Conservation (phyloP, 2,113 vertebrate genomes). For the Corythornis vintsioides region DNA sequence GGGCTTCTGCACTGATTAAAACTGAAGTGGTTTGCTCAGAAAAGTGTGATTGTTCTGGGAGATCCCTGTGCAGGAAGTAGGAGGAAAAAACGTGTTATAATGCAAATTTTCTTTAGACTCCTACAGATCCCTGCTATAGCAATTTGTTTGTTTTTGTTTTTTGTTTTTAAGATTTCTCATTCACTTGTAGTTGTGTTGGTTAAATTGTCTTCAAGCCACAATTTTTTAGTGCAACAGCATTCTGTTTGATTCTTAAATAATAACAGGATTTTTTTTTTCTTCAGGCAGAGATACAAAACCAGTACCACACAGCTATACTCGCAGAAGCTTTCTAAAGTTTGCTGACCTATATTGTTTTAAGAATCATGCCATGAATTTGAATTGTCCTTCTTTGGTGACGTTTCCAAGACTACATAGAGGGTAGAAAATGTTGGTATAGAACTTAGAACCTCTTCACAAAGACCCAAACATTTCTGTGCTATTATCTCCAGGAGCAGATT, state of each 20-base stretch:
- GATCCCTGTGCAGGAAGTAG: neutral
- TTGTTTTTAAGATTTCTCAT: slow-evolving; percentile 9
- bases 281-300: neutral
- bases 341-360: neutral
- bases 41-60: slow-evolving; percentile 17
- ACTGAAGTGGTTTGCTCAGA: neutral
- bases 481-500: neutral
- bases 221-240: slow-evolving; percentile 16
- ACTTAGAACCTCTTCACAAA: neutral
- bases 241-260: neutral
- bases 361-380: neutral
- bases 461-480: neutral
- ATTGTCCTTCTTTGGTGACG: neutral
- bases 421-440: neutral
- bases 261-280: neutral
- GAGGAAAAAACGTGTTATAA: slow-evolving; percentile 20
- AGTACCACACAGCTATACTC: neutral
- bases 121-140: neutral
- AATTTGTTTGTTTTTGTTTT: slow-evolving; percentile 19
- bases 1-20: neutral
- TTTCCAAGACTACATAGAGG: neutral
- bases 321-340: neutral
- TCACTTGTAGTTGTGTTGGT: slow-evolving; percentile 8
- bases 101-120: slow-evolving; percentile 53
- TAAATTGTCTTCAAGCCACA: slow-evolving; percentile 17